A percentile compares a stretch with the other conserved stretches of the same genome.
Conservation (phyloP, 2,888 invertebrate genomes). For the Synergus laeviventris region DNA sequence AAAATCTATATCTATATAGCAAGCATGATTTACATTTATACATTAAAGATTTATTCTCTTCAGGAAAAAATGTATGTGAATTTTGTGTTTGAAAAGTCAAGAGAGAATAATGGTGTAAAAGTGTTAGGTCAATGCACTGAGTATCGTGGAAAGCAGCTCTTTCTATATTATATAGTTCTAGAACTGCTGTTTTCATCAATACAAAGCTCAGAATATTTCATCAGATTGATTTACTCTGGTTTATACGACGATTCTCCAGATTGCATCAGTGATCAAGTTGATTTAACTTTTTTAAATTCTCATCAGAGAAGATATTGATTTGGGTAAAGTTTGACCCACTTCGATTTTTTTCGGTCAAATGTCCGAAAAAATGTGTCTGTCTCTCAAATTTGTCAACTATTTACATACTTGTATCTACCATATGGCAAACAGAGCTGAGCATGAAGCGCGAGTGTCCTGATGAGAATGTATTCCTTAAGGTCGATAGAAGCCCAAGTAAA, state of each 20-base stretch:
- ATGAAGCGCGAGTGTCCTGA: too few relatives aligned
- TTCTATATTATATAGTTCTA: not conserved
- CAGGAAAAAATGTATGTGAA: not conserved
- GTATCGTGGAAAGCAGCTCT: not conserved
- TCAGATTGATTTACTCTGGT: not conserved
- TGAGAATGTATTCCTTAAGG: too few relatives aligned
- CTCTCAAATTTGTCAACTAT: too few relatives aligned
- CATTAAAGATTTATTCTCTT: not conserved
- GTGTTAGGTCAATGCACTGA: not conserved
- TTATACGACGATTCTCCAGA: not conserved
- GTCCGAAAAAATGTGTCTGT: too few relatives aligned
- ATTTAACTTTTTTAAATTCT: too few relatives aligned
- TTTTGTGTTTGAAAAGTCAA: not conserved
- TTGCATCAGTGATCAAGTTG: not conserved
- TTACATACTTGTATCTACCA: too few relatives aligned
- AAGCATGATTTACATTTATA: not conserved
- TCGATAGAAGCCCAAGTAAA: too few relatives aligned
- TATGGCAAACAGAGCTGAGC: too few relatives aligned
- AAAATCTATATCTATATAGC: not conserved
- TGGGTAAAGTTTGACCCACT: too few relatives aligned
- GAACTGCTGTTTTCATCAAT: not conserved
- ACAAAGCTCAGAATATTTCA: not conserved
- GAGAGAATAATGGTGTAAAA: not conserved
- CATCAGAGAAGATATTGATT: too few relatives aligned
- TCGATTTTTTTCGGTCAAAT: too few relatives aligned